These are phyloP conservation scores for Oreochromis niloticus DNA, from an alignment of 2,113 vertebrate species.

Conservation along the genomic window DNA sequence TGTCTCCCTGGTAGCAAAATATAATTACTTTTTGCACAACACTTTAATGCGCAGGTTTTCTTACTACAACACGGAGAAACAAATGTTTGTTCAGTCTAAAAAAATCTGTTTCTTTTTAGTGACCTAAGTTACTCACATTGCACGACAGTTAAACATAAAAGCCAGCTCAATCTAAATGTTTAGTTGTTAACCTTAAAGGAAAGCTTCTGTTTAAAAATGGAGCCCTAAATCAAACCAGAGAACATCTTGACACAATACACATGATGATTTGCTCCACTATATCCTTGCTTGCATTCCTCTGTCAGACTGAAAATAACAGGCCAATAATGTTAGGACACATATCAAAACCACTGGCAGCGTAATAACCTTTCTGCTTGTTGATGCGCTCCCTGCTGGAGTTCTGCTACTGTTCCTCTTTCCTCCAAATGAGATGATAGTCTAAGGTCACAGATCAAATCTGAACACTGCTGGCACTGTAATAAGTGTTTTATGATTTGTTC, in stretches of 20 bases:
- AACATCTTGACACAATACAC: neutral
- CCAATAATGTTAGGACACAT: constrained; percentile 30
- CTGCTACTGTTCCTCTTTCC: neutral
- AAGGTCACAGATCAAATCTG: constrained; percentile 34
- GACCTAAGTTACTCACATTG: neutral
- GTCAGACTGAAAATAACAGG: neutral
- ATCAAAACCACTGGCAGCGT: constrained; percentile 18
- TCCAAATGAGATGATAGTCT: neutral
- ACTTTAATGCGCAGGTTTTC: neutral
- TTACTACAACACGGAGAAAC: neutral
- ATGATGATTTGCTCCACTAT: neutral
- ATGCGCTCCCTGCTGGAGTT: constrained; percentile 10
- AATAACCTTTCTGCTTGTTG: constrained; percentile 25
- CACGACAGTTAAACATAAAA: neutral
- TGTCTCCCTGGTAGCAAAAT: neutral
- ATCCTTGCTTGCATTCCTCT: neutral
- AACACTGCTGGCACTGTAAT: neutral
- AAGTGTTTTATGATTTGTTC: constrained; percentile 19
- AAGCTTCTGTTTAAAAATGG: neutral
- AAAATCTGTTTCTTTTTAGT: neutral
- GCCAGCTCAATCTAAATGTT: neutral
- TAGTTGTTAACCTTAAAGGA: neutral
- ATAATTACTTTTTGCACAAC: neutral
- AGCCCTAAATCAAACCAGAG: neutral
- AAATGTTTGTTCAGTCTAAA: neutral